Evolutionary conservation across 2,113 vertebrate genomes (phyloP).

Genomic region (Mormoops blainvillei): DNA sequence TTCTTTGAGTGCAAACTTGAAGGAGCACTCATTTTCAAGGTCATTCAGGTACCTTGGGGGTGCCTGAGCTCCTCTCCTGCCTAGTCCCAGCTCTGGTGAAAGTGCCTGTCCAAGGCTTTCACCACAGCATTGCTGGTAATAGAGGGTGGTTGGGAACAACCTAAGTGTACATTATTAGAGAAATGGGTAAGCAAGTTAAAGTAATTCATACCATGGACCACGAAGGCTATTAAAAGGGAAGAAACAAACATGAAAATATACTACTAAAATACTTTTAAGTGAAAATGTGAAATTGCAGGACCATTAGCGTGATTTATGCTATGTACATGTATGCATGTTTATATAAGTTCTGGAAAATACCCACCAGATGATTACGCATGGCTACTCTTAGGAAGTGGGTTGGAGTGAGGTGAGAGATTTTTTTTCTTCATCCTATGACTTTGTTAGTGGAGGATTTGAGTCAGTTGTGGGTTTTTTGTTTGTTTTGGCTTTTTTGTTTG

Average conservation of each 20-base stretch:
- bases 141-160: neutral
- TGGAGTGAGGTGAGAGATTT: neutral
- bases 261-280: neutral
- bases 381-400: neutral
- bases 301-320: neutral
- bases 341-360: neutral
- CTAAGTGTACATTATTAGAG: neutral
- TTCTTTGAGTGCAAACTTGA: neutral
- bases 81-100: neutral
- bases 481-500: neutral
- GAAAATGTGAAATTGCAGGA: neutral
- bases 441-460: neutral
- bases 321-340: neutral
- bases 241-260: neutral
- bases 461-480: neutral
- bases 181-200: neutral
- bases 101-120: neutral
- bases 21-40: neutral
- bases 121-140: no score
- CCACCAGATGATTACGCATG: neutral
- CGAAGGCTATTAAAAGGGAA: neutral
- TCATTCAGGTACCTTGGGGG: no score
- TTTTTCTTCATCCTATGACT: neutral
- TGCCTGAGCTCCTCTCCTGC: neutral
- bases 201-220: neutral